Evolutionary conservation across 2,888 invertebrate species (phyloP).

Genomic region (Galerucella nymphaeae): DNA sequence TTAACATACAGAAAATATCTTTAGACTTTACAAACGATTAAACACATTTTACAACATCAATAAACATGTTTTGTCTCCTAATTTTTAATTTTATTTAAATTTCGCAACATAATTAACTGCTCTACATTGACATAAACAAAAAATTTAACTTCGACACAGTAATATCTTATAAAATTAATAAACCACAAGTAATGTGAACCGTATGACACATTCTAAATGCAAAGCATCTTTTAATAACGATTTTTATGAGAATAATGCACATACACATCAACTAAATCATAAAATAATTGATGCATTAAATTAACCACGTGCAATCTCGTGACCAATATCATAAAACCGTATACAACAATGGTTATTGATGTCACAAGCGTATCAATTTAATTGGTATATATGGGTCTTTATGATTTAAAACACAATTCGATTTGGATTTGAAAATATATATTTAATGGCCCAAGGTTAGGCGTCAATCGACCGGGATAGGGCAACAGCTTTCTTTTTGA

Average conservation of each 20-base stretch:
- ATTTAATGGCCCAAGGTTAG: slow-evolving; percentile 4
- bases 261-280: slow-evolving; percentile 1
- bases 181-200: not conserved
- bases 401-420: slow-evolving; percentile 12
- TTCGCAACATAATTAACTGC: too few species aligned
- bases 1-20: too few species aligned
- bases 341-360: slow-evolving; percentile 25
- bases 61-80: too few species aligned
- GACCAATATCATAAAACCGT: slow-evolving; percentile 13
- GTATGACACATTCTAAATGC: not conserved
- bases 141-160: not conserved
- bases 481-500: not conserved
- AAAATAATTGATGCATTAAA: slow-evolving; percentile 10
- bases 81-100: too few species aligned
- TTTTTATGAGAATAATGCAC: slow-evolving; percentile 1
- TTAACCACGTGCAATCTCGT: slow-evolving; percentile 16
- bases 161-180: not conserved
- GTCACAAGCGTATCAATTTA: slow-evolving; percentile 16
- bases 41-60: too few species aligned
- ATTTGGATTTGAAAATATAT: slow-evolving; percentile 4
- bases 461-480: slow-evolving; percentile 1
- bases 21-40: too few species aligned
- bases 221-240: slow-evolving; percentile 4
- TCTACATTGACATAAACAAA: not conserved
- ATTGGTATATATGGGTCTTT: slow-evolving; percentile 16